Base-by-base conservation (phyloP, 35 echinoderm and acorn worm species). In the Apostichopus parvimensis region DNA sequence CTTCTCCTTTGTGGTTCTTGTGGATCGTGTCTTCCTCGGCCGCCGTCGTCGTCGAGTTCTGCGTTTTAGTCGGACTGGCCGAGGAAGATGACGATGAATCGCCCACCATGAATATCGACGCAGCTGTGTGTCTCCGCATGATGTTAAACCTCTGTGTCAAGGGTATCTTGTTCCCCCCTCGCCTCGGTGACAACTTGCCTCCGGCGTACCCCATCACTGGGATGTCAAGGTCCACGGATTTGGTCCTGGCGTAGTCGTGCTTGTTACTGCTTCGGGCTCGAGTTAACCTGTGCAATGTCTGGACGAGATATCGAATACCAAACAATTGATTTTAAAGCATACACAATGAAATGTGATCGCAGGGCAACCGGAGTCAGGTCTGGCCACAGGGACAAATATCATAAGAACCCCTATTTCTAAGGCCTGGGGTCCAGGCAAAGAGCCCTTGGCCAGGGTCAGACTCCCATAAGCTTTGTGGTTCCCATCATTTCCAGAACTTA, bases 151-250 rank as follows among this genome's bases (percentile, higher is more conserved):
- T 59, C 25, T 95, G 90, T 8, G 92, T 81, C 34, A 94, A 73
- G 9, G 90, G 82, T 14, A 92, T 87, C 18, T 77, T 89, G 54
- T 62, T 77, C 6, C 93, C 72, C 9, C 93, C 82, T 26, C 93
- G 45, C 61, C 93, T 61, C 1, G 95, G 95, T 4, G 95, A 94
- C 13, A 76, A 17, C 70, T 87, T 87, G 14, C 79, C 81, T 24
- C 17, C 57, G 8, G 56, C 9, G 92, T 77, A 83, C 57, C 92
- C 57, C 65, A 93, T 77, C 5, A 93, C 93, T 7, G 89, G 87
- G 87, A 94, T 92, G 25, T 97, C 95, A 10, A 92, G 55, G 56
- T 97, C 95, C 25, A 94, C 87, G 5, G 93, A 94, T 61, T 97
- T 97, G 62, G 93, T 97, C 57, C 95, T 92, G 75, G 78, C 78